Conservation (phyloP, 2,113 vertebrate species). For the Pomatostomus ruficeps region DNA sequence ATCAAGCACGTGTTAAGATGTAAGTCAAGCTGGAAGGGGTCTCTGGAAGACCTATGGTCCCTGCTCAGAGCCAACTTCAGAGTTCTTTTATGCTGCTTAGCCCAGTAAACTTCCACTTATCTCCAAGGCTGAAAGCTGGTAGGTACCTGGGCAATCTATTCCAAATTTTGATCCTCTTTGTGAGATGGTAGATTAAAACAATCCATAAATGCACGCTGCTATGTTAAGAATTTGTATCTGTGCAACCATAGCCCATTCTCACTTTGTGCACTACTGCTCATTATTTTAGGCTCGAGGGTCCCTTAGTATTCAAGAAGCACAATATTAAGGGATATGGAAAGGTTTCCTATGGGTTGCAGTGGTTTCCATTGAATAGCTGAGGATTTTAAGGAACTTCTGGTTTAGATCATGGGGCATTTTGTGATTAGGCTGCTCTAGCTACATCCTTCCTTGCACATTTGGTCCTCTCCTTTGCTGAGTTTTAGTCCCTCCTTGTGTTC, state of each 20-base stretch:
- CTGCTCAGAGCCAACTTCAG: neutral
- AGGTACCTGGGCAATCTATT: neutral
- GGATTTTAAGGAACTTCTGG: neutral
- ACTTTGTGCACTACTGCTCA: neutral
- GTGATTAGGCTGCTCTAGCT: neutral
- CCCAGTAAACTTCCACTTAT: neutral
- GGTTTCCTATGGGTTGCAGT: neutral
- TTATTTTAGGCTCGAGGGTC: neutral
- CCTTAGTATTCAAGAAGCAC: neutral
- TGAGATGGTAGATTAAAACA: neutral
- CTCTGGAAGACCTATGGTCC: neutral
- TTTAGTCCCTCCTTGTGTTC: neutral
- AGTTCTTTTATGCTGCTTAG: neutral
- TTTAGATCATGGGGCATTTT: neutral
- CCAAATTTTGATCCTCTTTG: neutral
- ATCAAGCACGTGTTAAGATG: rapidly evolving
- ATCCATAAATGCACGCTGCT: neutral
- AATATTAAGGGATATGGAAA: neutral
- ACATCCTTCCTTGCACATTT: neutral
- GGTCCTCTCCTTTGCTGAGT: neutral
- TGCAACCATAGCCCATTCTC: neutral
- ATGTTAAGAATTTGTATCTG: neutral
- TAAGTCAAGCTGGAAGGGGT: neutral
- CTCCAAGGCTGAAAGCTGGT: neutral
- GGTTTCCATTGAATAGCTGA: neutral